These are phyloP conservation scores for Macrosoma leucophasiata DNA, from an alignment of 2,888 invertebrate species.

Conservation along the genomic window DNA sequence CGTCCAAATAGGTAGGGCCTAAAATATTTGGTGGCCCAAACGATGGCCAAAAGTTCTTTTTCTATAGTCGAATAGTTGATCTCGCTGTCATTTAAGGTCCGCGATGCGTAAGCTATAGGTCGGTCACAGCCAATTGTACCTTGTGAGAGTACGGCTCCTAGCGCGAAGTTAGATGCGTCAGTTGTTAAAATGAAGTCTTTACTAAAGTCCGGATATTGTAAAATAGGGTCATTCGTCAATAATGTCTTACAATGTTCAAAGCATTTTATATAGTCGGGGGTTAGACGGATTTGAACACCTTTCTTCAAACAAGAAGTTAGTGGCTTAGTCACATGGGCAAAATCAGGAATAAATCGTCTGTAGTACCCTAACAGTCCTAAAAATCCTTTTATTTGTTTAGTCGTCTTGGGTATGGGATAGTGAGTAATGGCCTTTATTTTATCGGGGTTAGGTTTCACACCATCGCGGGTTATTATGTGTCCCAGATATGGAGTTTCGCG, in stretches of 20 bases:
- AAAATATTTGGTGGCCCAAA: constrained; percentile 1
- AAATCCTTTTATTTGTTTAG: constrained; percentile 25
- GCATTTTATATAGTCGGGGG: no score
- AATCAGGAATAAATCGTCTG: constrained; percentile 11
- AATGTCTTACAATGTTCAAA: constrained; percentile 25
- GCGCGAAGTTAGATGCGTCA: constrained; percentile 19
- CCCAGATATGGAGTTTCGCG: constrained; percentile 22
- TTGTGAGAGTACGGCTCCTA: constrained; percentile 26
- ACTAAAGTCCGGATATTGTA: constrained; percentile 15
- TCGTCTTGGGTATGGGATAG: constrained; percentile 7
- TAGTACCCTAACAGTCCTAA: constrained; percentile 10
- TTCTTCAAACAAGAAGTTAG: no score
- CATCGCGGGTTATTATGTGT: constrained; percentile 10
- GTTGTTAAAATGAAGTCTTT: constrained; percentile 20
- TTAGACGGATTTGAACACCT: no score
- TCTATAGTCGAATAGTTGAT: constrained; percentile 30
- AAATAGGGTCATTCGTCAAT: constrained; percentile 24
- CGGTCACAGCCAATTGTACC: constrained; percentile 20
- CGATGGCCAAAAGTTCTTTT: constrained; percentile 33
- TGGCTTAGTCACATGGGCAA: constrained; percentile 23
- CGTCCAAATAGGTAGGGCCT: constrained; percentile 1
- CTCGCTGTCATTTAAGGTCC: constrained; percentile 28
- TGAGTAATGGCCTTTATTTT: no score
- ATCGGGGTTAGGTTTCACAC: constrained; percentile 19
- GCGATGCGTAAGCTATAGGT: constrained; percentile 20